A percentile compares a stretch with the other conserved stretches of the same genome.
Evolutionary conservation across 1,140 invertebrate genomes (phyloP).

Genomic region (Cydia strobilella): DNA sequence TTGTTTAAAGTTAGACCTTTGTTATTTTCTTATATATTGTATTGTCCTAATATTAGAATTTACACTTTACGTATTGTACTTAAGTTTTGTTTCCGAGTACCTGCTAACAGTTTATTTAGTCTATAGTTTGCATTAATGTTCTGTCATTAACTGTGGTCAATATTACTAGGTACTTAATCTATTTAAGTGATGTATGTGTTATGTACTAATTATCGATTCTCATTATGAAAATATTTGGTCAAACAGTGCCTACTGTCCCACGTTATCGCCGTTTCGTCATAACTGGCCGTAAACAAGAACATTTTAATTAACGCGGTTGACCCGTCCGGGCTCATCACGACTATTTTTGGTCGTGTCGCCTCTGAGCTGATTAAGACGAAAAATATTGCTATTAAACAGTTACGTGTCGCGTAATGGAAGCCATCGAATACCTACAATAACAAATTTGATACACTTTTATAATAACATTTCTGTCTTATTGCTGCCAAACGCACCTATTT

Average conservation of each 20-base stretch:
- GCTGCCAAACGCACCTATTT: background rate
- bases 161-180: background rate
- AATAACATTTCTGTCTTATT: too few species aligned
- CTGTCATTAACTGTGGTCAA: background rate
- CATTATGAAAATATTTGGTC: background rate
- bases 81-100: too few species aligned
- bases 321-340: slow-evolving; percentile 15
- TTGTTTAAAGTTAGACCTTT: too few species aligned
- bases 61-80: too few species aligned
- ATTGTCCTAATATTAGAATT: too few species aligned
- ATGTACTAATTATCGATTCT: background rate
- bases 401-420: background rate
- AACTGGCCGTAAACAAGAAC: background rate
- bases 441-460: background rate
- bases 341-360: slow-evolving; percentile 18
- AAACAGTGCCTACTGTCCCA: background rate
- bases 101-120: too few species aligned
- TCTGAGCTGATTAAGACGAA: slow-evolving; percentile 23
- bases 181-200: too few species aligned
- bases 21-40: too few species aligned
- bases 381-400: background rate
- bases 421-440: background rate
- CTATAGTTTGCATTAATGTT: background rate
- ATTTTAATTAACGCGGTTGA: slow-evolving; percentile 2
- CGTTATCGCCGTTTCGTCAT: background rate